Base-by-base conservation (phyloP, 2,113 vertebrate species). In the Mixornis gularis region DNA sequence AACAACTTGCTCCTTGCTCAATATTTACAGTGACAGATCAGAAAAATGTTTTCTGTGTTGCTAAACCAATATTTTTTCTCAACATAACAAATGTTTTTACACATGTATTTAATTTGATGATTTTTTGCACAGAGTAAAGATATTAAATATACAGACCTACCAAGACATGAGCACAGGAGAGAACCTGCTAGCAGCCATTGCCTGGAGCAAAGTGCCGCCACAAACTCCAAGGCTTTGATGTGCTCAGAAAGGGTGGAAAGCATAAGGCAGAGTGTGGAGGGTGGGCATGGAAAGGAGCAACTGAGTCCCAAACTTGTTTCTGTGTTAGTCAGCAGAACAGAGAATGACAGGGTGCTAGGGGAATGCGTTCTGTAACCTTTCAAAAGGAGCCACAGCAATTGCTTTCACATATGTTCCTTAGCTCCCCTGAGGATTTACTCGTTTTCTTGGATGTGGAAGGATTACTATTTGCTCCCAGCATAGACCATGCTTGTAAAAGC, bases 321-420 rank as follows among this genome's bases (percentile, higher is more conserved):
- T 78, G 0, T 53, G 76, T 90, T 87, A 95, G 87, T 88, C 82
- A 83, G 72, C 71, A 93, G 82, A 95, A 87, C 59, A 88, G 59
- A 80, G 27, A 70, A 77, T 68, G 82, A 63, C 79, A 71, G 60
- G n/a, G 52, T 73, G 72, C 83, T 94, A 84, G 56, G 64, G 83
- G 69, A 93, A 73, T 80, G 48, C 30, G 1, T 88, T 87, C 64
- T 78, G 48, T 81, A 93, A 92, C 88, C 79, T 94, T 94, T 95
- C 88, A 90, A 90, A 94, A 66, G 19, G 49, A 94, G 88, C 74
- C 68, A 80, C 76, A 92, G 88, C 68, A 82, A 84, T 64, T 95
- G 56, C 64, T 92, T 78, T 93, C 88, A 78, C 79, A 74, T 80
- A 80, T 88, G 85, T 78, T 93, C 49, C 48, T 82, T 44, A 80